Conservation (phyloP, 2,797 vertebrate genomes). For the Fringilla coelebs region DNA sequence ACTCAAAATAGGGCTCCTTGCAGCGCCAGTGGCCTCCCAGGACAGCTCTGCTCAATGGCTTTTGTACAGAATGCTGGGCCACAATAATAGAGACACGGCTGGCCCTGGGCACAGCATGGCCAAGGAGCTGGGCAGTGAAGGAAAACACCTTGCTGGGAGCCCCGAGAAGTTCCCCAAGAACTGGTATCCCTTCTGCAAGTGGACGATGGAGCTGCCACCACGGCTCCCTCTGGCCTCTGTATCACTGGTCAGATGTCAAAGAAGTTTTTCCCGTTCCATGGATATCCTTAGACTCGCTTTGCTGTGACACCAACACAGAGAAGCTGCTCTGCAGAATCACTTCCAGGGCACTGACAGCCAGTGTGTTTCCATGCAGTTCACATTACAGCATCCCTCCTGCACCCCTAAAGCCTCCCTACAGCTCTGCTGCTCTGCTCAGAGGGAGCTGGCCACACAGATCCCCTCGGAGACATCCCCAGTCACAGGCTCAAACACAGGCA, state of each 20-base stretch:
- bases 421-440: neutral
- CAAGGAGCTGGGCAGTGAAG: neutral
- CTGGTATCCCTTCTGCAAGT: neutral
- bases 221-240: neutral
- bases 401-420: neutral
- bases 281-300: rapidly evolving
- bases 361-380: neutral
- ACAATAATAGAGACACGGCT: rapidly evolving
- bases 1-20: neutral
- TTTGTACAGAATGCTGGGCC: neutral
- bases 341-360: rapidly evolving
- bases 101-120: rapidly evolving
- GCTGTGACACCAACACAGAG: neutral
- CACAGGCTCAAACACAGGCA: neutral
- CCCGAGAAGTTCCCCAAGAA: neutral
- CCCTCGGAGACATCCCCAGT: neutral
- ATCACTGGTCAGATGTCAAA: rapidly evolving
- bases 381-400: neutral
- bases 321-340: neutral
- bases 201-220: rapidly evolving
- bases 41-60: neutral
- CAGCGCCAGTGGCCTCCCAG: neutral
- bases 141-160: neutral
- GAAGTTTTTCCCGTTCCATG: neutral
- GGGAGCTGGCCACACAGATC: neutral